Percentiles rank a stretch among this genome's conserved stretches.
Conservation (phyloP, 2,797 vertebrate species). For the Neostethus bicornis region DNA sequence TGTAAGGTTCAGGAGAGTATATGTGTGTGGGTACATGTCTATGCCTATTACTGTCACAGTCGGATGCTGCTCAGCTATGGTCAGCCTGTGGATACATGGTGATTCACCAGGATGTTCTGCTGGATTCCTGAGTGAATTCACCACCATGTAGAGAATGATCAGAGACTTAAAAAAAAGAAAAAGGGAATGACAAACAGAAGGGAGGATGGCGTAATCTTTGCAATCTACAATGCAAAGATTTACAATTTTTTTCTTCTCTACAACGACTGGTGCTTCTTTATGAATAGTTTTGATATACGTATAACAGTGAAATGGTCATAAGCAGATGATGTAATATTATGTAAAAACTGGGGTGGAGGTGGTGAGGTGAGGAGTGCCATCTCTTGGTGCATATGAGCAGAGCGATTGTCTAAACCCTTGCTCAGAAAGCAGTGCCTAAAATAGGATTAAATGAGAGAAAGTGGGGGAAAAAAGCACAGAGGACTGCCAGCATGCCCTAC, state of each 20-base stretch:
- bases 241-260: conserved; percentile 7
- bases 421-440: conserved; percentile 59
- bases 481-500: conserved; percentile 60
- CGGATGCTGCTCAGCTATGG: conserved; percentile 35
- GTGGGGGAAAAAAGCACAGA: conserved; percentile 15
- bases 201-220: conserved; percentile 8
- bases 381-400: conserved; percentile 39
- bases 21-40: conserved; percentile 39
- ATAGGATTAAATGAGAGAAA: conserved; percentile 55
- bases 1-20: conserved; percentile 16
- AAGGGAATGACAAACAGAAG: conserved; percentile 12
- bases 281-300: conserved; percentile 26
- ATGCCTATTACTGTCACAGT: conserved; percentile 49
- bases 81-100: conserved; percentile 58
- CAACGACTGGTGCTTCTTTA: conserved; percentile 31
- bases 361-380: conserved; percentile 35
- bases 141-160: conserved; percentile 35
- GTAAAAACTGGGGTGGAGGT: background rate
- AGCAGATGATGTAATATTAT: conserved; percentile 46
- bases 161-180: conserved; percentile 25
- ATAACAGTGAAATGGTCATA: conserved; percentile 31
- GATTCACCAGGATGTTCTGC: conserved; percentile 64
- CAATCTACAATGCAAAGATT: conserved; percentile 6
- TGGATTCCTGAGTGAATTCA: conserved; percentile 59
- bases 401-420: conserved; percentile 57